phyloP scores from a whole-genome alignment of 2,888 invertebrate species.

The Drosophila austrosaltans region DNA sequence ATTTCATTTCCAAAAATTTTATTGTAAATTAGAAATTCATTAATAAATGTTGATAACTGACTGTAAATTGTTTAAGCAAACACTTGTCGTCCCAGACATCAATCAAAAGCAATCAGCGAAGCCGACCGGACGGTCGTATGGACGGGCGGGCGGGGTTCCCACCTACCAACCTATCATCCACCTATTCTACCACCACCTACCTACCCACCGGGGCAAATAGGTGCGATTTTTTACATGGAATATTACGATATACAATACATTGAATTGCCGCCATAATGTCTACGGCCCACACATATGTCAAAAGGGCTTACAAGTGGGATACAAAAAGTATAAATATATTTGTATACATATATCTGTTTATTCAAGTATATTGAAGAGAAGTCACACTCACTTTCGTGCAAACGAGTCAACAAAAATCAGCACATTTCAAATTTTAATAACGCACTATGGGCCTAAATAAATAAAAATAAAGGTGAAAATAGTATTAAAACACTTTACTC shows the following conservation, averaged over 20 bases:
- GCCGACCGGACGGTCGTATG: neutral
- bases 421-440: constrained; percentile 65
- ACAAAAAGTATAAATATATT: too few relatives aligned
- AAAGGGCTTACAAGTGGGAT: constrained; percentile 14
- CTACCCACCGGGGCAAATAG: neutral
- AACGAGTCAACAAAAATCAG: constrained; percentile 54
- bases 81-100: constrained; percentile 50
- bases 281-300: constrained; percentile 39
- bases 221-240: constrained; percentile 43
- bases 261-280: constrained; percentile 56
- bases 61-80: constrained; percentile 66
- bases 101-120: constrained; percentile 48
- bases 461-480: neutral
- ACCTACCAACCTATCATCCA: too few relatives aligned
- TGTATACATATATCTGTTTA: constrained; percentile 13
- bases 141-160: too few relatives aligned
- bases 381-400: constrained; percentile 37
- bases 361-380: constrained; percentile 24
- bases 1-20: constrained; percentile 64
- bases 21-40: constrained; percentile 72
- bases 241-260: constrained; percentile 43
- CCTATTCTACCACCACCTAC: neutral
- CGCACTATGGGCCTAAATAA: constrained; percentile 26
- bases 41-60: constrained; percentile 66
- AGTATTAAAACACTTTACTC: neutral